Evolutionary conservation across 2,113 vertebrate genomes (phyloP).

Genomic region (Astatoreochromis straeleni): DNA sequence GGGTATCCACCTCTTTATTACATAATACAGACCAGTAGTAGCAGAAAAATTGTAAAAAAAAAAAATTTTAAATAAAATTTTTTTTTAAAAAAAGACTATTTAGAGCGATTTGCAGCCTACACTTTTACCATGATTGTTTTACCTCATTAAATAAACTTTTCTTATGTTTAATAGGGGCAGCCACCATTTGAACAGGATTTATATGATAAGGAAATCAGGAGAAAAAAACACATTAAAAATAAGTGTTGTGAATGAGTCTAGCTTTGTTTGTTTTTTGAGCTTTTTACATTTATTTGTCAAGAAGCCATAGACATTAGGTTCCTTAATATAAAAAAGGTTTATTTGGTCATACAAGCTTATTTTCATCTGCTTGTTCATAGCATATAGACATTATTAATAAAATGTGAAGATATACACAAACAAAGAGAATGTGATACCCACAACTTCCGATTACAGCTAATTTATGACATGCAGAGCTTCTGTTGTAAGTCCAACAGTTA

Average conservation of each 20-base stretch:
- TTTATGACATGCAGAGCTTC: neutral
- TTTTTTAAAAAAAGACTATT: rapidly evolving
- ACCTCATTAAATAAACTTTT: neutral
- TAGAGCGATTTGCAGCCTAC: neutral
- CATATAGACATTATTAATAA: neutral
- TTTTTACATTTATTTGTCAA: neutral
- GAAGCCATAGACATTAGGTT: neutral
- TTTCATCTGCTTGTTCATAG: neutral
- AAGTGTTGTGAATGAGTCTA: neutral
- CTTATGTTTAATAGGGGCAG: neutral
- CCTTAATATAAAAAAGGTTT: neutral
- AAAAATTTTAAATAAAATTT: neutral
- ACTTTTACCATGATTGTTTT: neutral
- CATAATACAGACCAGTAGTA: neutral
- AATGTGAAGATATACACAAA: neutral
- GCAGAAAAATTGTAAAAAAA: neutral
- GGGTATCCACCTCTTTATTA: neutral
- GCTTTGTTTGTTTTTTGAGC: neutral
- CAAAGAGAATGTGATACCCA: too few species aligned
- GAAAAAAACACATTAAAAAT: neutral
- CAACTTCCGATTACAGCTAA: neutral
- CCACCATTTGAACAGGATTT: neutral
- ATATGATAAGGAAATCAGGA: neutral
- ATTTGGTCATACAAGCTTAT: neutral
- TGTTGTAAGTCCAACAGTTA: neutral